Percentiles rank a stretch among this genome's conserved stretches.
These are phyloP conservation scores for Neoscelio sp. DNA, from an alignment of 2,888 invertebrate species.

Conservation along the genomic window DNA sequence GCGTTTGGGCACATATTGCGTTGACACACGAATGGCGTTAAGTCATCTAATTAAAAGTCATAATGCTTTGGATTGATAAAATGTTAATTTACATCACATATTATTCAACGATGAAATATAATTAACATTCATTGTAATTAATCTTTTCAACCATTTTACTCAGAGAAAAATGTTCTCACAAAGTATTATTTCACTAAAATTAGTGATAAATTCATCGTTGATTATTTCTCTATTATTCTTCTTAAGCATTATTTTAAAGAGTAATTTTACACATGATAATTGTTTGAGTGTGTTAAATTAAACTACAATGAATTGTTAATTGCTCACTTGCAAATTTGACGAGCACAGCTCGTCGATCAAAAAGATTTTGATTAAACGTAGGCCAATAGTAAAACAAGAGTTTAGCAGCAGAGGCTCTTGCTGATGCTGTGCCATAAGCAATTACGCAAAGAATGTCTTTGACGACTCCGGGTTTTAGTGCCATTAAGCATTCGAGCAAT, in stretches of 20 bases:
- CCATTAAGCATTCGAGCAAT: slow-evolving; percentile 97
- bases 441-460: slow-evolving; percentile 97
- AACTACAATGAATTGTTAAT: neutral
- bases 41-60: slow-evolving; percentile 85
- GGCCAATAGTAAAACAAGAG: slow-evolving; percentile 99
- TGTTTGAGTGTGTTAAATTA: too few species aligned
- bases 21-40: slow-evolving; percentile 93
- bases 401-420: slow-evolving; percentile 97
- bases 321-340: slow-evolving; percentile 92
- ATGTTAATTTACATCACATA: slow-evolving; percentile 18
- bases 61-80: slow-evolving; percentile 58
- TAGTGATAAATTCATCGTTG: too few species aligned
- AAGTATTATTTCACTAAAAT: too few species aligned
- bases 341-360: slow-evolving; percentile 94
- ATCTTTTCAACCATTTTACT: neutral
- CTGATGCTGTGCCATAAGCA: slow-evolving; percentile 97
- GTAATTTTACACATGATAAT: too few species aligned
- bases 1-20: slow-evolving; percentile 95
- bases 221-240: too few species aligned
- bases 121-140: slow-evolving; percentile 4
- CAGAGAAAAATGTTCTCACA: too few species aligned
- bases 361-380: slow-evolving; percentile 96
- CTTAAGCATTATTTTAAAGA: too few species aligned
- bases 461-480: slow-evolving; percentile 94
- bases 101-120: neutral